Conservation (phyloP, 2,797 vertebrate species). For the Esox masquinongy region DNA sequence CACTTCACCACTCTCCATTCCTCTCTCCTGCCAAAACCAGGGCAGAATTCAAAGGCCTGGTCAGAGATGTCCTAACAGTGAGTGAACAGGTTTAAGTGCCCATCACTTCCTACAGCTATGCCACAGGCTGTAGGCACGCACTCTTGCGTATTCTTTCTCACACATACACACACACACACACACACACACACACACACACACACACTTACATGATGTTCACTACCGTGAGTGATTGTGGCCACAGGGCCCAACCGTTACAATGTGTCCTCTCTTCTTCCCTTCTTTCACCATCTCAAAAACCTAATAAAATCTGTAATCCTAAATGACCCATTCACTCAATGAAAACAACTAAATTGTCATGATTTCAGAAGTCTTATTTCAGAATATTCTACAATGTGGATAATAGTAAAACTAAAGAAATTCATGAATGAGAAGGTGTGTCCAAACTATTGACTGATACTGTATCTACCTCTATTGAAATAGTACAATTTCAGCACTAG, state of each 20-base stretch:
- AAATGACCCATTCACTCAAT: slow-evolving; percentile 49
- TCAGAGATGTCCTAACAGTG: slow-evolving; percentile 44
- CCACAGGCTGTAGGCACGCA: slow-evolving; percentile 22
- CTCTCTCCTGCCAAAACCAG: slow-evolving; percentile 23
- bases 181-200: not conserved
- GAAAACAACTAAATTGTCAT: not conserved
- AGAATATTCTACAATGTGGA: too few relatives aligned
- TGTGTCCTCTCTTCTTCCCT: slow-evolving; percentile 28
- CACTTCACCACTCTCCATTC: slow-evolving; percentile 15
- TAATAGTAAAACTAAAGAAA: too few relatives aligned
- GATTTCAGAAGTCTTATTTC: not conserved
- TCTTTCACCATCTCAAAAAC: slow-evolving; percentile 11
- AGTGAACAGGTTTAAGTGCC: slow-evolving; percentile 39
- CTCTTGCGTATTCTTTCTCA: not conserved
- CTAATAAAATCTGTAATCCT: slow-evolving; percentile 50
- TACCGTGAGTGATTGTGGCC: slow-evolving; percentile 38
- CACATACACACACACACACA: too few relatives aligned
- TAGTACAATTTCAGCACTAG: too few relatives aligned
- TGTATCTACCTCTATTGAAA: too few relatives aligned
- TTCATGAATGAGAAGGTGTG: too few relatives aligned
- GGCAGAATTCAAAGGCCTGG: not conserved
- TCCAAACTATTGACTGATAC: too few relatives aligned
- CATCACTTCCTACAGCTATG: slow-evolving; percentile 32
- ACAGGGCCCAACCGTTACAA: slow-evolving; percentile 14
- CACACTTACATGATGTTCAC: slow-evolving; percentile 14